These are phyloP conservation scores for Collichthys lucidus DNA, from an alignment of 2,113 vertebrate genomes.

Conservation along the genomic window DNA sequence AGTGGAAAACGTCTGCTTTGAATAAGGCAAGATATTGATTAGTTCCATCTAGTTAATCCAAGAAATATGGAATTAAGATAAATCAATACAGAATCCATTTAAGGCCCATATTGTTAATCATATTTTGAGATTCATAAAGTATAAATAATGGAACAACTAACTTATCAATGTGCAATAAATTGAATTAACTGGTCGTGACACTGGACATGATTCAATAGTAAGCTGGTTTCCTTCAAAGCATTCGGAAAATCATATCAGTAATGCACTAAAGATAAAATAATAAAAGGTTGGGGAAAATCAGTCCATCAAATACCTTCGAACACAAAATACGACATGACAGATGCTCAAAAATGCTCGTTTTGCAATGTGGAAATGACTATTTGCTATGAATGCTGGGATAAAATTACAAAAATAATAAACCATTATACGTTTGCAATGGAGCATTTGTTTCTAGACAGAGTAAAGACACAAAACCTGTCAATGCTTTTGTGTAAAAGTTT, in stretches of 20 bases:
- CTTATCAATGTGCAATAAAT: not conserved
- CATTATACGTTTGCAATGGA: not conserved
- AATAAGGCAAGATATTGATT: constrained; percentile 56
- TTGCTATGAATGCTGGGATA: not conserved
- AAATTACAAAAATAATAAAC: not conserved
- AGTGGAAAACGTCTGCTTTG: constrained; percentile 39
- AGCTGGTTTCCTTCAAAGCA: not conserved
- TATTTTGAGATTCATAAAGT: constrained; percentile 12
- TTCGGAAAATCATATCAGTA: not conserved
- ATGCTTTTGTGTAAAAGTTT: not conserved
- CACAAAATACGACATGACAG: no score
- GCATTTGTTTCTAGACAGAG: not conserved
- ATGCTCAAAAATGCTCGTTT: not conserved
- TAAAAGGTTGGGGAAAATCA: not conserved
- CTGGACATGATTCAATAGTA: not conserved
- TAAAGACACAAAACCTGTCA: not conserved
- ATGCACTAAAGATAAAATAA: not conserved
- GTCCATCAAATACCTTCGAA: not conserved
- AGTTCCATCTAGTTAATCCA: constrained; percentile 52
- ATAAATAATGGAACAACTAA: not conserved
- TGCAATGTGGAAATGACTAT: not conserved
- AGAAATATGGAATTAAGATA: constrained; percentile 22
- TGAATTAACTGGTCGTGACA: not conserved
- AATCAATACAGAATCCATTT: constrained; percentile 33
- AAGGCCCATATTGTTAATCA: not conserved